Evolutionary conservation across 2,113 vertebrate genomes (phyloP), one percentile per base, ranked within the genome.

Genomic region (Australoheros scitulus): DNA sequence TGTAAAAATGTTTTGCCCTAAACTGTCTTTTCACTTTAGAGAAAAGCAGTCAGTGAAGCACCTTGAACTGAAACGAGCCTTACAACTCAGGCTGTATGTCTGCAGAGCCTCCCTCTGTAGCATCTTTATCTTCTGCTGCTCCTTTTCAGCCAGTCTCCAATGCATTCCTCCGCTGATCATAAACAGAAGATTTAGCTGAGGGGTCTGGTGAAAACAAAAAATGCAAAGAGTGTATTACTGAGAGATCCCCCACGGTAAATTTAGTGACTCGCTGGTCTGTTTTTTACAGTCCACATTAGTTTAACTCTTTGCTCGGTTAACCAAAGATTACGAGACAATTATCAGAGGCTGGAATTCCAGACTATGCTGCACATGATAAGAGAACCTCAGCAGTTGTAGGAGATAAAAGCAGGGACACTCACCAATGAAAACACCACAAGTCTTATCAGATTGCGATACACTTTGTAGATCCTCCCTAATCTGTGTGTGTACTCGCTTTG

Each of bases 401-500:
- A 94, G 95, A 96, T 96, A 94, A 95, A 90, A 88, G 89, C 70
- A 86, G 80, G 92, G 87, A 94, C 94, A 85, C 92, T 88, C 91
- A 90, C 89, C 81, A 92, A 92, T 88, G 86, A 94, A 92, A 93
- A 92, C 93, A 89, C 60, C 87, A 89, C 77, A 85, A 86, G 36
- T 89, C 81, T 92, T 93, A 96, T 96, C 96, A 94, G 93, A 95
- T 93, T 63, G 80, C 41, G 61, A 81, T 87, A 87, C 87, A 88
- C 93, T 93, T 95, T 95, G 91, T 90, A 92, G 93, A 91, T 92
- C 86, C 87, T 87, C 85, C 77, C 85, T 91, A 89, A 88, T 89
- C 89, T 93, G 43, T 82, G 79, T 82, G 77, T 75, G 76, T 63
- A 61, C 78, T 90, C 84, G 17, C 89, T 93, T 91, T 94, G 92